phyloP scores from a whole-genome alignment of 2,797 vertebrate species.

The Varecia variegata region DNA sequence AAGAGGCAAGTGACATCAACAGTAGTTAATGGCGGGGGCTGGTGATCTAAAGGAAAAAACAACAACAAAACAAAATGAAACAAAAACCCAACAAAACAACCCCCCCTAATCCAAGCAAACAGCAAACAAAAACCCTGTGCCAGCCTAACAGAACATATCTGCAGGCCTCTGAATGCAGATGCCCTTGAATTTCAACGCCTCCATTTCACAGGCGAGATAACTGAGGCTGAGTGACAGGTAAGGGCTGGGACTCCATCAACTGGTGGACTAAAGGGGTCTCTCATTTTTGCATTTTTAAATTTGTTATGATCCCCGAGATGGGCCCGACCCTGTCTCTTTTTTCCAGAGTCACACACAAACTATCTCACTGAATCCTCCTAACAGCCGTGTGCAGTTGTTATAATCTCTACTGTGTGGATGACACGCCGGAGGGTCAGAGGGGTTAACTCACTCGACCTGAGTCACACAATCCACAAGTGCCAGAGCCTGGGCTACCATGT shows the following conservation, averaged over 20 bases:
- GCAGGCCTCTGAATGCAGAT: background rate
- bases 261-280: background rate
- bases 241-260: background rate
- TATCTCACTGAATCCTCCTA: background rate
- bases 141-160: background rate
- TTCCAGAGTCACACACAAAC: background rate
- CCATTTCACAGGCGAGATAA: background rate
- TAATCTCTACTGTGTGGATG: background rate
- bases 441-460: background rate
- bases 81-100: background rate
- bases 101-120: background rate
- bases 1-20: background rate
- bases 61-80: background rate
- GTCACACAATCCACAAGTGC: background rate
- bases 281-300: background rate
- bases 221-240: background rate
- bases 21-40: background rate
- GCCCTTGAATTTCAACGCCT: background rate
- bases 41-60: background rate
- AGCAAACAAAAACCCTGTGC: background rate
- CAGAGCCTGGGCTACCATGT: accelerated
- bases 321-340: background rate
- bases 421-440: background rate
- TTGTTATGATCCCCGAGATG: background rate
- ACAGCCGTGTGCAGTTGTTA: accelerated